Evolutionary conservation across 2,113 vertebrate species (phyloP).

Genomic region (Camelus bactrianus): DNA sequence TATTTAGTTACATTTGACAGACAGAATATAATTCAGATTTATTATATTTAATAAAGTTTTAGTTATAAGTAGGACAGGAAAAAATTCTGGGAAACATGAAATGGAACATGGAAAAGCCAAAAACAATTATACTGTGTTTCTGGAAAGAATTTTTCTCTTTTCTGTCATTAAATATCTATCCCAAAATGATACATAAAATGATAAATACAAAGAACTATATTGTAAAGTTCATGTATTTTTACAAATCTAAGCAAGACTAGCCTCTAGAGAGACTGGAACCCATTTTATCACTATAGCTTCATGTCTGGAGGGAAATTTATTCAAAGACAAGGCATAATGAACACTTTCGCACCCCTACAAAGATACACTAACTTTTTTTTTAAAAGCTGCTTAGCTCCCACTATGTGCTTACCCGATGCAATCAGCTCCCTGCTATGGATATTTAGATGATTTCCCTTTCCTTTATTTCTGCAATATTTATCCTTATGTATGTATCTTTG

Average conservation of each 20-base stretch:
- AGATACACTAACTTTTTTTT: not conserved
- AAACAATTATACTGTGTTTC: not conserved
- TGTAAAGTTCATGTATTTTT: not conserved
- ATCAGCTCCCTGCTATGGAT: not conserved
- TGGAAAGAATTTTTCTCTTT: slow-evolving; percentile 16
- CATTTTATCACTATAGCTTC: not conserved
- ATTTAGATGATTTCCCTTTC: not conserved
- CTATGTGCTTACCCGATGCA: not conserved
- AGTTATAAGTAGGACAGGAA: not conserved
- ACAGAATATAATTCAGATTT: slow-evolving; percentile 7
- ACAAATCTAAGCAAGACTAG: not conserved
- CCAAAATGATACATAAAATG: not conserved
- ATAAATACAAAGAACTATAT: not conserved
- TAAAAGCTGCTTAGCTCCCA: not conserved
- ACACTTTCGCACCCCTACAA: not conserved
- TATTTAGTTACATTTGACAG: not conserved
- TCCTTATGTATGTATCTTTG: not conserved
- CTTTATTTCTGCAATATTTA: not conserved
- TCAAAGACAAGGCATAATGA: slow-evolving; percentile 49
- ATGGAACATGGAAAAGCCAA: not conserved
- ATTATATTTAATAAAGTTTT: slow-evolving; percentile 49
- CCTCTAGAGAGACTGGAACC: not conserved
- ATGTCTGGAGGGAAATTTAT: not conserved
- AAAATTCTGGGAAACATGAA: not conserved
- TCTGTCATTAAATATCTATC: slow-evolving; percentile 20